Conservation (phyloP, 1,140 invertebrate species). For the Plodia interpunctella region DNA sequence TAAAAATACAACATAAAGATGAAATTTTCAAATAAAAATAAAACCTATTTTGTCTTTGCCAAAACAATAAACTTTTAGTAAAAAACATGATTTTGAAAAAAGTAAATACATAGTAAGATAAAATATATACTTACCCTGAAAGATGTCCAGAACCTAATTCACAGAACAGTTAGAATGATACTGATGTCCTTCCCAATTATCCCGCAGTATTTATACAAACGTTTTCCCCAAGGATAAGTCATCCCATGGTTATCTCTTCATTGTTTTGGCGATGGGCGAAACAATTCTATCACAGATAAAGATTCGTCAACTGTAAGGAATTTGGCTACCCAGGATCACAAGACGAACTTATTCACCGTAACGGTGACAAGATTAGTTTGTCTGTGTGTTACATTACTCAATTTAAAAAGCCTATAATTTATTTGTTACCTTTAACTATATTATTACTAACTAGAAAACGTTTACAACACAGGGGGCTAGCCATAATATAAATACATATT, state of each 20-base stretch:
- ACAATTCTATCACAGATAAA: constrained; percentile 37
- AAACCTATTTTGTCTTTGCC: no score
- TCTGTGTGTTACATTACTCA: no score
- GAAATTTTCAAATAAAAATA: no score
- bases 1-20: no score
- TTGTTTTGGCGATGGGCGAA: constrained; percentile 46
- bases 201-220: constrained; percentile 44
- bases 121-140: not conserved
- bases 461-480: no score
- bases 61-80: no score
- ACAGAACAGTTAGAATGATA: constrained; percentile 13
- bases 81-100: constrained; percentile 16
- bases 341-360: no score
- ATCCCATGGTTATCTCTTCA: constrained; percentile 38
- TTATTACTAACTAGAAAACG: no score
- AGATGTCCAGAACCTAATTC: not conserved
- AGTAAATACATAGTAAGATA: constrained; percentile 21
- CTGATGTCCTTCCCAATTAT: constrained; percentile 28
- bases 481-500: no score
- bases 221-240: not conserved
- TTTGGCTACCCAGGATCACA: constrained; percentile 19
- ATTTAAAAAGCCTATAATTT: no score
- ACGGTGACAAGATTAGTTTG: no score
- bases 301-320: constrained; percentile 52
- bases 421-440: no score